A percentile compares a stretch with the other conserved stretches of the same genome.
Evolutionary conservation across 2,888 invertebrate genomes (phyloP).

Genomic region (Cremastinae sp.): DNA sequence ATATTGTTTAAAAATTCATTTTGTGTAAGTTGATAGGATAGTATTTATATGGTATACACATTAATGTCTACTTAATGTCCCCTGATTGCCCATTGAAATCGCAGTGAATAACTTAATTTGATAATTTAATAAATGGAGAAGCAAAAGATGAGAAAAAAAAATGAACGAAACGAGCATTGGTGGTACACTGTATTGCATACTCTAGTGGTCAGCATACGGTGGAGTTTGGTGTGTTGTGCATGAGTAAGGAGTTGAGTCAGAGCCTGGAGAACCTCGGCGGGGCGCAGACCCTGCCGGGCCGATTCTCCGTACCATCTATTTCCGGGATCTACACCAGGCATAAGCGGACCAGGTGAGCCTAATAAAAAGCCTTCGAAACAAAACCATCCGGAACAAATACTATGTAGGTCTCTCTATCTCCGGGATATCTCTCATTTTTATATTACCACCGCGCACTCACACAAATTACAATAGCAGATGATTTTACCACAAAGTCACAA

Average conservation of each 20-base stretch:
- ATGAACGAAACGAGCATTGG: conserved; percentile 75
- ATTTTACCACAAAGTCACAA: no score
- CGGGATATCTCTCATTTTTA: no score
- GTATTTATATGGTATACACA: conserved; percentile 29
- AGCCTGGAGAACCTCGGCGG: conserved; percentile 84
- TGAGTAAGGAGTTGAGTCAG: conserved; percentile 82
- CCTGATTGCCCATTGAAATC: conserved; percentile 31
- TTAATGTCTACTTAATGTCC: conserved; percentile 13
- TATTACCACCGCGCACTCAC: no score
- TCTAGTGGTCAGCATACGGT: conserved; percentile 81
- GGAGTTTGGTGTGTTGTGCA: conserved; percentile 81
- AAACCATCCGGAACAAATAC: conserved; percentile 24
- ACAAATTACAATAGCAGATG: no score
- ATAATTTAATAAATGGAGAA: conserved; percentile 26
- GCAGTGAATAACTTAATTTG: conserved; percentile 59
- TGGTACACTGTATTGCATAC: conserved; percentile 80
- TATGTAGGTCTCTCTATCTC: conserved; percentile 11
- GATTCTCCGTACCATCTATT: conserved; percentile 84
- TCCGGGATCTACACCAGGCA: conserved; percentile 91
- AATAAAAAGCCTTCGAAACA: conserved; percentile 60
- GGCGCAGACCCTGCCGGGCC: conserved; percentile 86
- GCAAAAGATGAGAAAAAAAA: conserved; percentile 35
- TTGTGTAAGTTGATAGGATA: conserved; percentile 3
- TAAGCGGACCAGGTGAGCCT: conserved; percentile 90
- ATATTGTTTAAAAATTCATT: conserved; percentile 17